These are phyloP conservation scores for Phenganax subtilis DNA, from an alignment of 92 coral and sea anemone genomes.

Conservation along the genomic window DNA sequence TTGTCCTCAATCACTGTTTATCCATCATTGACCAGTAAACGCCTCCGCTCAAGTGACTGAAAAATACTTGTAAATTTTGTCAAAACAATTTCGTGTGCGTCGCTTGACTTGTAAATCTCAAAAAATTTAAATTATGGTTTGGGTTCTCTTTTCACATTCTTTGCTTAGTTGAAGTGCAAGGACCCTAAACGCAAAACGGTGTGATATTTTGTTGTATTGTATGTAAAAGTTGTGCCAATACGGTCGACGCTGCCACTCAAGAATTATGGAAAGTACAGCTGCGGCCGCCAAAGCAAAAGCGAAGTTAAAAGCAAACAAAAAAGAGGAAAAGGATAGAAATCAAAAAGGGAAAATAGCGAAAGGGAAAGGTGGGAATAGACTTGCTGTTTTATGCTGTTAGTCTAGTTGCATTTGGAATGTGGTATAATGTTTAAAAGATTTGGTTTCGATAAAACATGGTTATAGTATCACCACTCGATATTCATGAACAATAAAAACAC, in stretches of 20 bases:
- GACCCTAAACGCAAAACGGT: neutral
- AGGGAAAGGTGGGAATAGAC: slow-evolving; percentile 52
- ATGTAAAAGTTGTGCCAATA: neutral
- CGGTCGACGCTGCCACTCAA: slow-evolving; percentile 3
- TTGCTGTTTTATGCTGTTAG: neutral
- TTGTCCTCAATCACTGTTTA: too few relatives aligned
- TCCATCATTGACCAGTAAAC: too few relatives aligned
- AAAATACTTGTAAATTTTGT: neutral
- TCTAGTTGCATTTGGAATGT: neutral
- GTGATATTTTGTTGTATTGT: neutral
- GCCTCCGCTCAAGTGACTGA: neutral
- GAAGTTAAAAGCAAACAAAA: slow-evolving; percentile 52
- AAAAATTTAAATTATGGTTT: neutral
- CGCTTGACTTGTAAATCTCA: neutral
- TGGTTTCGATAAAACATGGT: neutral
- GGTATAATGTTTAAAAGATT: neutral
- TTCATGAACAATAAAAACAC: slow-evolving; percentile 22
- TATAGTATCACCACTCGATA: neutral
- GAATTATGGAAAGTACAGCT: slow-evolving; percentile 6
- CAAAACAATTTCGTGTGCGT: neutral
- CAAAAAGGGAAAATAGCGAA: slow-evolving; percentile 51
- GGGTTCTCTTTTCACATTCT: neutral
- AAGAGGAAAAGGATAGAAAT: slow-evolving; percentile 60
- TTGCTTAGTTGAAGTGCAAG: neutral
- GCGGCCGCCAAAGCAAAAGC: slow-evolving; percentile 31